These are phyloP conservation scores for Drosophila mauritiana DNA, from an alignment of 1,140 invertebrate species.

Conservation along the genomic window DNA sequence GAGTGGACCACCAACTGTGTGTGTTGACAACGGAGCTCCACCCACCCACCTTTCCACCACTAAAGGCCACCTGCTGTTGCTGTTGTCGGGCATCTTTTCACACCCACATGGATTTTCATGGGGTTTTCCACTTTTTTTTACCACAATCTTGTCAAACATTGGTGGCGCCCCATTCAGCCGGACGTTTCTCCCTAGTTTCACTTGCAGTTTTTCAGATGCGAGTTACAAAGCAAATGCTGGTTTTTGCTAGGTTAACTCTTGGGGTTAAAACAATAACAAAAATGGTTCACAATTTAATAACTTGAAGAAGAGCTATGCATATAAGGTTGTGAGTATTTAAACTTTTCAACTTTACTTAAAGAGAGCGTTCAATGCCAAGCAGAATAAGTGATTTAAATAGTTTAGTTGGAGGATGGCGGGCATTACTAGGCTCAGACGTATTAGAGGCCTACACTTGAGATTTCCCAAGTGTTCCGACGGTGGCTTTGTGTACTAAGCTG, in stretches of 20 bases:
- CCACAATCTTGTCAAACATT: slow-evolving; percentile 29
- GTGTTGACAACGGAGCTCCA: slow-evolving; percentile 1
- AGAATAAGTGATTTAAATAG: too few species aligned
- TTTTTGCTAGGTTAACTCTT: neutral
- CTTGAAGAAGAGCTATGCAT: too few species aligned
- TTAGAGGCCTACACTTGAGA: neutral
- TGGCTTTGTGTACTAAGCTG: slow-evolving; percentile 12
- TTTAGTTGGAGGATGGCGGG: neutral
- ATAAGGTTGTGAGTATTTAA: too few species aligned
- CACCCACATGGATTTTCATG: slow-evolving; percentile 31
- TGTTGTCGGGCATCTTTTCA: slow-evolving; percentile 29
- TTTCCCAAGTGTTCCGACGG: neutral
- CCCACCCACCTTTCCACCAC: slow-evolving; percentile 3
- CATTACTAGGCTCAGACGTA: neutral
- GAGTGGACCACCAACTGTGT: slow-evolving; percentile 17
- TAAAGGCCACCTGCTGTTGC: slow-evolving; percentile 35
- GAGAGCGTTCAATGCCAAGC: too few species aligned
- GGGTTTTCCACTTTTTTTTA: slow-evolving; percentile 1
- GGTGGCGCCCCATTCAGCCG: slow-evolving; percentile 8
- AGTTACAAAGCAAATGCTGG: neutral
- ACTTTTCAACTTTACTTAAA: too few species aligned
- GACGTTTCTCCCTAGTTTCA: neutral
- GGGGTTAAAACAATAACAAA: neutral
- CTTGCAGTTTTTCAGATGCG: neutral
- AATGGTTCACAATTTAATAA: neutral